Conservation (phyloP, 2,113 vertebrate species). For the Oncorhynchus clarkii region DNA sequence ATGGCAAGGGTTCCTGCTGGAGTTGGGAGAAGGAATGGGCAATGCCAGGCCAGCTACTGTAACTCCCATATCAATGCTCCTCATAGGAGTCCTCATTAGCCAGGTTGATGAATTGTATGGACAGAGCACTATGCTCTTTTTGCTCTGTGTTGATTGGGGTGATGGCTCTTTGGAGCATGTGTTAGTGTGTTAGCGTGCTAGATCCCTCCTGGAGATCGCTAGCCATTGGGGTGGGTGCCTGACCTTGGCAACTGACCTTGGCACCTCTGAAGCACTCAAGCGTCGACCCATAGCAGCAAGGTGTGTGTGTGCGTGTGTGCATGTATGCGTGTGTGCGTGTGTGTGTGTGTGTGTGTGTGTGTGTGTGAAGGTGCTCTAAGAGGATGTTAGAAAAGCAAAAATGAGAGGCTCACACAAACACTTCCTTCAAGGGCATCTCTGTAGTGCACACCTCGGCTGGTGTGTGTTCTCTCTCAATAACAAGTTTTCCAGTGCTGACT, state of each 20-base stretch:
- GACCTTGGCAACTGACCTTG: conserved; percentile 66
- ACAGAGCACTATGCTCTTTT: conserved; percentile 60
- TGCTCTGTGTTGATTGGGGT: conserved; percentile 41
- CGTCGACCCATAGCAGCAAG: conserved; percentile 33
- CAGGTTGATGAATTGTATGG: conserved; percentile 68
- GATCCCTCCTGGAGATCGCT: conserved; percentile 50
- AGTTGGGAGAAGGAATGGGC: too few species aligned
- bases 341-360: neutral
- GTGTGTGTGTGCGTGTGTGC: neutral
- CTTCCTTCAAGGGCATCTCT: conserved; percentile 53
- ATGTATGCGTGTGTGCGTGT: neutral
- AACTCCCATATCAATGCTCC: conserved; percentile 47
- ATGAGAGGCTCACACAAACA: conserved; percentile 63
- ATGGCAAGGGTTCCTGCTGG: too few species aligned
- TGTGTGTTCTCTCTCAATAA: conserved; percentile 7
- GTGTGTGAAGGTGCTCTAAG: neutral
- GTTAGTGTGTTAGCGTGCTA: conserved; percentile 47
- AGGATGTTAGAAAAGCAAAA: conserved; percentile 13
- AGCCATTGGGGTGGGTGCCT: conserved; percentile 69
- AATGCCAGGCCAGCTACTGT: too few species aligned
- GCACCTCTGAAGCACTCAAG: conserved; percentile 49
- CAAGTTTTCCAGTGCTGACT: neutral
- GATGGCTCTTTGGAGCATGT: conserved; percentile 56
- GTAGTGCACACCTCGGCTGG: conserved; percentile 35
- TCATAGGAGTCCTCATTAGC: conserved; percentile 64